Evolutionary conservation across 2,888 invertebrate genomes (phyloP).

Genomic region (Netelia inedita): DNA sequence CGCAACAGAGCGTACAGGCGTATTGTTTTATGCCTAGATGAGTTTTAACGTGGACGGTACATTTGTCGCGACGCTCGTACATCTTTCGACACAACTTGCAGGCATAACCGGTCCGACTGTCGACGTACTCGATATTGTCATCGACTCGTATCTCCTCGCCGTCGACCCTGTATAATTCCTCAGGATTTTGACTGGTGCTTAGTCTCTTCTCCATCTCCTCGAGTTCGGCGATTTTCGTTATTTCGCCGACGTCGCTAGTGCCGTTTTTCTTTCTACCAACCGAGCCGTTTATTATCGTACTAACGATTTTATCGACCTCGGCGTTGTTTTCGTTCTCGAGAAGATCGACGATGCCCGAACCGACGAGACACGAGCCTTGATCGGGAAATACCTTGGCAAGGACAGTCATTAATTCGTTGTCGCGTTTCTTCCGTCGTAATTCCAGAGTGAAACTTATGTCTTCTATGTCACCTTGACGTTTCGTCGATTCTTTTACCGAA

Average conservation of each 20-base stretch:
- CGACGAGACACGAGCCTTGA: constrained; percentile 83
- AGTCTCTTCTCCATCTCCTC: constrained; percentile 79
- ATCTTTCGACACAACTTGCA: constrained; percentile 83
- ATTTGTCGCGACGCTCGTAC: constrained; percentile 83
- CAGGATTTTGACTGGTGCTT: constrained; percentile 80
- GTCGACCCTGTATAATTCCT: constrained; percentile 82
- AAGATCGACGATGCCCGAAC: constrained; percentile 79
- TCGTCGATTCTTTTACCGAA: constrained; percentile 82
- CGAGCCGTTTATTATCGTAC: constrained; percentile 76
- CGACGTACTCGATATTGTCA: constrained; percentile 82
- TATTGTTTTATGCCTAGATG: constrained; percentile 84
- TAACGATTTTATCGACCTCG: constrained; percentile 81
- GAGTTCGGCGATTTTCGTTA: constrained; percentile 75
- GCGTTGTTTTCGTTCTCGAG: constrained; percentile 80
- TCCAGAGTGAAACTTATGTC: constrained; percentile 84
- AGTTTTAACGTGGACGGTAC: constrained; percentile 84
- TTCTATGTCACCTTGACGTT: constrained; percentile 78
- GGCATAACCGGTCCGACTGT: constrained; percentile 80
- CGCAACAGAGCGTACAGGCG: constrained; percentile 82
- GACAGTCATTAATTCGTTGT: constrained; percentile 74
- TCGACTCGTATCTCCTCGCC: constrained; percentile 84
- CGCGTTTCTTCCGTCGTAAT: constrained; percentile 80
- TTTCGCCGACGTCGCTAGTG: constrained; percentile 45
- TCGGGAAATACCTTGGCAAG: constrained; percentile 83
- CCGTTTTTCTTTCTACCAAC: constrained; percentile 73